Evolutionary conservation across 1,140 invertebrate genomes (phyloP).

Genomic region (Muscidifurax raptorellus): DNA sequence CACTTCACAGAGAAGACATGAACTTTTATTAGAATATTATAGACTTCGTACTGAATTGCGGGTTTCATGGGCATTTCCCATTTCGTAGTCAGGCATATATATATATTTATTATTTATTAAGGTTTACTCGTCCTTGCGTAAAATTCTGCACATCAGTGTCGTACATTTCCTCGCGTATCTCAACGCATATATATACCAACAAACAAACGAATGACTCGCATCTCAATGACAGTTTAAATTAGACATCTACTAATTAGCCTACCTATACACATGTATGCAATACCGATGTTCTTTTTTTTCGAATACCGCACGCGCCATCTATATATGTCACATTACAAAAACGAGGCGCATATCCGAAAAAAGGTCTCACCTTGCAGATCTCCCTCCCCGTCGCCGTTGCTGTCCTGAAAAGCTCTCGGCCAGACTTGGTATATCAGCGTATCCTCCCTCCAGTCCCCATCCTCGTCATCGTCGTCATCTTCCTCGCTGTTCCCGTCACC

Average conservation of each 20-base stretch:
- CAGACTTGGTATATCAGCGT: slow-evolving; percentile 85
- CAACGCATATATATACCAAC: not conserved
- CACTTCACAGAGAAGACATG: too few species aligned
- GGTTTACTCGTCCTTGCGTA: not conserved
- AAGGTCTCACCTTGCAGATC: slow-evolving; percentile 79
- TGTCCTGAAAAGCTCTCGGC: slow-evolving; percentile 84
- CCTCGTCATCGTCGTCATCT: slow-evolving; percentile 33
- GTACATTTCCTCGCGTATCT: not conserved
- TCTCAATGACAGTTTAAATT: slow-evolving; percentile 7
- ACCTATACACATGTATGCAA: too few species aligned
- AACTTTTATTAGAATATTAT: too few species aligned
- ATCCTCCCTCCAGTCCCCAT: slow-evolving; percentile 83
- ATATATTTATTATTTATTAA: too few species aligned
- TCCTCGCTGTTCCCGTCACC: not conserved
- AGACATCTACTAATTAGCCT: not conserved
- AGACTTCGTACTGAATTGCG: too few species aligned
- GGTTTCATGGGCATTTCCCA: too few species aligned
- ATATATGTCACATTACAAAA: too few species aligned
- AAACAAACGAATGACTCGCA: not conserved
- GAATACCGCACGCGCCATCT: too few species aligned
- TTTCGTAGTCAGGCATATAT: too few species aligned
- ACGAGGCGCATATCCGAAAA: too few species aligned
- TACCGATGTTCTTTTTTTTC: too few species aligned
- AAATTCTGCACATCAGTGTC: not conserved
- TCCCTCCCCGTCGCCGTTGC: slow-evolving; percentile 83